These are phyloP conservation scores for Marisa cornuarietis DNA, from an alignment of 1,140 invertebrate genomes.

Conservation along the genomic window DNA sequence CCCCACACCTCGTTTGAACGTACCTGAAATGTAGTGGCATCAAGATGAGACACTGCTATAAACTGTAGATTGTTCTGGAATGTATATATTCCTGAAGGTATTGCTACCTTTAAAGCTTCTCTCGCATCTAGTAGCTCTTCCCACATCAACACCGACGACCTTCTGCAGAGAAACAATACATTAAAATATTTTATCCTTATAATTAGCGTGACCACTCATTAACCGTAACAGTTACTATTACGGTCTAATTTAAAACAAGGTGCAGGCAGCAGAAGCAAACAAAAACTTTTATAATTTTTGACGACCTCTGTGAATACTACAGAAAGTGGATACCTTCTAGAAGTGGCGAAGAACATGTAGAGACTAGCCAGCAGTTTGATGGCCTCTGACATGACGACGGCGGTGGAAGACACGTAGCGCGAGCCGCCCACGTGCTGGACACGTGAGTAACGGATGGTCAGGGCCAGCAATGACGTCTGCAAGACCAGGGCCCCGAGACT, in stretches of 20 bases:
- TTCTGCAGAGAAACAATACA: not conserved
- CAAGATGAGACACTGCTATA: conserved; percentile 95
- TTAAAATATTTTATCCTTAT: too few relatives aligned
- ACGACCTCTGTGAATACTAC: too few relatives aligned
- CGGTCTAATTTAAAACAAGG: too few relatives aligned
- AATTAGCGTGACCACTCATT: too few relatives aligned
- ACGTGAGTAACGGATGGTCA: conserved; percentile 92
- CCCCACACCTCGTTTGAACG: not conserved
- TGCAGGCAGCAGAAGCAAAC: too few relatives aligned
- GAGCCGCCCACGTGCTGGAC: conserved; percentile 75
- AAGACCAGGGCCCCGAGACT: conserved; percentile 90
- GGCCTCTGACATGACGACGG: conserved; percentile 92
- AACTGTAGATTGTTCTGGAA: conserved; percentile 98
- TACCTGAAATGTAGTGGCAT: conserved; percentile 98
- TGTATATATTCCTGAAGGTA: conserved; percentile 94
- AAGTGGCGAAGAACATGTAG: conserved; percentile 70
- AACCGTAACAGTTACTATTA: too few relatives aligned
- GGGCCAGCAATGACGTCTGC: conserved; percentile 90
- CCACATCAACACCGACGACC: not conserved
- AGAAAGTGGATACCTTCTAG: not conserved
- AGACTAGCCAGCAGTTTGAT: conserved; percentile 90
- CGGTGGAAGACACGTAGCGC: conserved; percentile 91
- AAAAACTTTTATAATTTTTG: too few relatives aligned
- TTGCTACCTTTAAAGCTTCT: conserved; percentile 82
- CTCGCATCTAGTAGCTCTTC: conserved; percentile 48